Conservation (phyloP, 2,888 invertebrate genomes). For the Saturnia japonica region DNA sequence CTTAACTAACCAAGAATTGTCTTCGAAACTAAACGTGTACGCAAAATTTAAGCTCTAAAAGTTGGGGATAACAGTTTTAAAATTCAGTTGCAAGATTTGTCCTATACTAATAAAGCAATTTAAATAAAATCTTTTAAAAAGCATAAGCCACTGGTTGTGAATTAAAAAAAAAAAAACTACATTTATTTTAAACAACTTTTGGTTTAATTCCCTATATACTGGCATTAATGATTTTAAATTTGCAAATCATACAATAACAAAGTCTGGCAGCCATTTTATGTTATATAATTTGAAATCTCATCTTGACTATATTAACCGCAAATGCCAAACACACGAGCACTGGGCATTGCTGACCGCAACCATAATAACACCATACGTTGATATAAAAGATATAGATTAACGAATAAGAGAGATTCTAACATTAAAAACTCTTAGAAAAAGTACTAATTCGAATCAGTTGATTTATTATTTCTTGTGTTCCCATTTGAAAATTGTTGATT, state of each 20-base stretch:
- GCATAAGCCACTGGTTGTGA: not conserved
- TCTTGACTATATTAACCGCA: constrained; percentile 8
- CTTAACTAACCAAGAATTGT: too few species aligned
- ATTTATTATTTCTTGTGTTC: not conserved
- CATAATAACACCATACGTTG: not conserved
- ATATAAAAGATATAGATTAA: not conserved
- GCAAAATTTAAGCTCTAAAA: too few species aligned
- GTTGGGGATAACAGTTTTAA: too few species aligned
- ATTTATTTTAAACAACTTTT: not conserved
- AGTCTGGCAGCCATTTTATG: not conserved
- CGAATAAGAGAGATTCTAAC: not conserved
- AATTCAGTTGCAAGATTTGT: too few species aligned
- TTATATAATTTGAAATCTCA: not conserved
- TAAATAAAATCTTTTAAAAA: too few species aligned
- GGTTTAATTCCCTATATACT: not conserved
- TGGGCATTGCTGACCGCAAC: not conserved
- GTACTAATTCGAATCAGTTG: too few species aligned
- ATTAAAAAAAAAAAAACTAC: not conserved
- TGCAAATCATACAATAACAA: not conserved
- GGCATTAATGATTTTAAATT: not conserved
- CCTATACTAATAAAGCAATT: too few species aligned
- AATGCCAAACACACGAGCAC: constrained; percentile 7
- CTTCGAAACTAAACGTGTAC: not conserved
- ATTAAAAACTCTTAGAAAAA: not conserved
- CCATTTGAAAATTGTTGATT: not conserved